These are phyloP conservation scores for Ptyas mucosa DNA, from an alignment of 2,113 vertebrate genomes.

Conservation along the genomic window DNA sequence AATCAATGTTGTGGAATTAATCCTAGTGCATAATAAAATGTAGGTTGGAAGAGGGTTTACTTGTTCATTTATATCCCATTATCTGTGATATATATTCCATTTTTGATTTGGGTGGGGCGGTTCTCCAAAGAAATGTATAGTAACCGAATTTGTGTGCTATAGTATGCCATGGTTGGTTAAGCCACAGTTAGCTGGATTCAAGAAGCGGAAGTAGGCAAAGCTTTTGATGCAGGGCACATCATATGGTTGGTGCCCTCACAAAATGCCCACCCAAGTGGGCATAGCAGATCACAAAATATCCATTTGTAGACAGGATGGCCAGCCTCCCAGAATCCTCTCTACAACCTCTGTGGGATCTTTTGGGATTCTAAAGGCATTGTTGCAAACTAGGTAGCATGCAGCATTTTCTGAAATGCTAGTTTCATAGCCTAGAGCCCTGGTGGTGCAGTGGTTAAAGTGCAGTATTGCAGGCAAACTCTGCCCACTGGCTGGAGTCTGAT, in stretches of 20 bases:
- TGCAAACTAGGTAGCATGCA: not conserved
- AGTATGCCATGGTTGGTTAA: not conserved
- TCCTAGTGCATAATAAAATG: conserved; percentile 12
- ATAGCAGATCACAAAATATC: not conserved
- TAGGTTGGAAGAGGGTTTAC: not conserved
- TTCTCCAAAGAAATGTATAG: not conserved
- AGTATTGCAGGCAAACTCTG: too few species aligned
- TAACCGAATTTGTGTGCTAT: not conserved
- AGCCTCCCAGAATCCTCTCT: not conserved
- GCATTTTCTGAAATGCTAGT: not conserved
- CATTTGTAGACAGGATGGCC: not conserved
- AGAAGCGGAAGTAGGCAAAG: not conserved
- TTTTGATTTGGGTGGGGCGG: not conserved
- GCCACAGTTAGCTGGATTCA: not conserved
- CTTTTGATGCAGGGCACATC: not conserved
- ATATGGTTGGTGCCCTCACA: not conserved
- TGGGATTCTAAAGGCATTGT: not conserved
- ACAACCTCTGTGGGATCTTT: not conserved
- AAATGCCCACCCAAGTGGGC: not conserved
- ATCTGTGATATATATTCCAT: not conserved
- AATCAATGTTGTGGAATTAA: conserved; percentile 34
- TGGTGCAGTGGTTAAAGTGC: too few species aligned
- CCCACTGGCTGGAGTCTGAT: too few species aligned
- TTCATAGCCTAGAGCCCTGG: not conserved
- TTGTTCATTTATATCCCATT: not conserved